A percentile compares a stretch with the other conserved stretches of the same genome.
Evolutionary conservation across 2,113 vertebrate species (phyloP).

Genomic region (Pterocles gutturalis): DNA sequence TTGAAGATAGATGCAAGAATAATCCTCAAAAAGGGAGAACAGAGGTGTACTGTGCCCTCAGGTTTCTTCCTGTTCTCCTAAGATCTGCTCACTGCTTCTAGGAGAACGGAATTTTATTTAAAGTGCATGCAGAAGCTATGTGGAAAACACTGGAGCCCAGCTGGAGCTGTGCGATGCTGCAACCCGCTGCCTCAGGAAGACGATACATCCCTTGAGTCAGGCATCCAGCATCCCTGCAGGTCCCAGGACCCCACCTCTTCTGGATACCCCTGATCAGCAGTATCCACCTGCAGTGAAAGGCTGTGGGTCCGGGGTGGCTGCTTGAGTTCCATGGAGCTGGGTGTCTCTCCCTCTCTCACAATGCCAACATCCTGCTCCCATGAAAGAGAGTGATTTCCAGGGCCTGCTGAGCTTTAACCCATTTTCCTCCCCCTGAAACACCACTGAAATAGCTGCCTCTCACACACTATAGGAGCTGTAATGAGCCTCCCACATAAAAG

Average conservation of each 20-base stretch:
- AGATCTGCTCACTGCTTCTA: neutral
- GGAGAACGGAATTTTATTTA: neutral
- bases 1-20: neutral
- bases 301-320: neutral
- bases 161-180: neutral
- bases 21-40: neutral
- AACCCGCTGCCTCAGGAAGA: neutral
- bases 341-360: neutral
- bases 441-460: neutral
- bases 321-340: neutral
- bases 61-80: neutral
- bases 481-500: neutral
- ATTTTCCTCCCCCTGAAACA: neutral
- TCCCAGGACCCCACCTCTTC: rapidly evolving
- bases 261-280: neutral
- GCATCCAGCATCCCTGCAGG: neutral
- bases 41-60: neutral
- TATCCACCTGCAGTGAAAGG: neutral
- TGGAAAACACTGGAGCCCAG: neutral
- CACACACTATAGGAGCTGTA: neutral
- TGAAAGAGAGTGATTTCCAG: neutral
- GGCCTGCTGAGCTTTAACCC: slow-evolving; percentile 27
- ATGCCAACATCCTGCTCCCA: neutral
- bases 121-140: neutral
- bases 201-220: rapidly evolving